Percentiles rank a stretch among this genome's conserved stretches.
phyloP scores from a whole-genome alignment of 2,113 vertebrate species.

The Camelus bactrianus region DNA sequence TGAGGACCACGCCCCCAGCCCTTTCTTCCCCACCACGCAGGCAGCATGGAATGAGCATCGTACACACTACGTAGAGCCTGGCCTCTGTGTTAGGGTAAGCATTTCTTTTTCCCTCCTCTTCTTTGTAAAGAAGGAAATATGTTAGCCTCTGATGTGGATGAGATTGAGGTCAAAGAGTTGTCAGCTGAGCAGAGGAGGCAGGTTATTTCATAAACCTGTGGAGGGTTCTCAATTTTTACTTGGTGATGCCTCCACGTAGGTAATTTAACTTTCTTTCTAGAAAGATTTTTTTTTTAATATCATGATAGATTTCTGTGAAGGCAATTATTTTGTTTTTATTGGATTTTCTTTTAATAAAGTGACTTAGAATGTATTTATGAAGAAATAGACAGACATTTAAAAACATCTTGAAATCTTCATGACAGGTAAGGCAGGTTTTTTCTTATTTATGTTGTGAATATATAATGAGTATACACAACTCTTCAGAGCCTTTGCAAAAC shows the following conservation, averaged over 20 bases:
- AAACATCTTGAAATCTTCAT: slow-evolving; percentile 25
- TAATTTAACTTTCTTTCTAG: background rate
- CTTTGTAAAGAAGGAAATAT: background rate
- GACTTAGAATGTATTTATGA: background rate
- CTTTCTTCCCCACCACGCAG: background rate
- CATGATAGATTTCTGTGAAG: slow-evolving; percentile 11
- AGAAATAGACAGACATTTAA: slow-evolving; percentile 32
- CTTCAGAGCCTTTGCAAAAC: background rate
- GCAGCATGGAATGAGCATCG: background rate
- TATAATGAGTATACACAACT: background rate
- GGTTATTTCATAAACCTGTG: background rate
- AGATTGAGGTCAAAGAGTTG: background rate
- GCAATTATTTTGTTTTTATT: slow-evolving; percentile 51
- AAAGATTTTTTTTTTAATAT: background rate
- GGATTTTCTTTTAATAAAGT: slow-evolving; percentile 5
- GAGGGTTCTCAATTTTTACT: background rate
- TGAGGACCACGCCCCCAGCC: background rate
- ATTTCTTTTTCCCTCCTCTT: background rate
- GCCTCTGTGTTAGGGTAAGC: background rate
- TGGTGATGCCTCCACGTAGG: background rate
- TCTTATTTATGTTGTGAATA: background rate
- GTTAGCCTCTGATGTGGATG: background rate
- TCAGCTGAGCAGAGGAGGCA: background rate
- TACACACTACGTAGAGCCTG: background rate
- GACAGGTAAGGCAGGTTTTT: background rate